Evolutionary conservation across 2,113 vertebrate genomes (phyloP).

Genomic region (Phaetusa simplex): DNA sequence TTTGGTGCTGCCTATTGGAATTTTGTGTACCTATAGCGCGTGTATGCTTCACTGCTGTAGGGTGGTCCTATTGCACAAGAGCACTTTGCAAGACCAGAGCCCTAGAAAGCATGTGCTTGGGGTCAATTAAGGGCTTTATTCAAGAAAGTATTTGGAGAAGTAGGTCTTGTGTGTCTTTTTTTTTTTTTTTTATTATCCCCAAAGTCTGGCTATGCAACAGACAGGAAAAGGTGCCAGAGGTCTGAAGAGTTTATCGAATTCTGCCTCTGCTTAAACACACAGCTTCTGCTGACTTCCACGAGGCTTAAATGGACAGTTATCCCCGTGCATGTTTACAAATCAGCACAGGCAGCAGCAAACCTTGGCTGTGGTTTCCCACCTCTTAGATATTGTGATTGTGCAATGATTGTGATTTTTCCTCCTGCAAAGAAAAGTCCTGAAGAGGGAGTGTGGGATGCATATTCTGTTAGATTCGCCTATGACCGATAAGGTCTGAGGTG

Average conservation of each 20-base stretch:
- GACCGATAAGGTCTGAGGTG: not conserved
- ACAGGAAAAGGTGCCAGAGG: not conserved
- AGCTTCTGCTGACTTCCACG: not conserved
- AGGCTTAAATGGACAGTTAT: not conserved
- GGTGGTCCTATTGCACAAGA: not conserved
- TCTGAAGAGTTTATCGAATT: not conserved
- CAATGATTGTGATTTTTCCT: not conserved
- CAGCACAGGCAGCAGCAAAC: not conserved
- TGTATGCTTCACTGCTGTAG: not conserved
- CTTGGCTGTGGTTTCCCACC: not conserved
- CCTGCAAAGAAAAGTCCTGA: not conserved
- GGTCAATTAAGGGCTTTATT: not conserved
- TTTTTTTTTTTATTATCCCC: not conserved
- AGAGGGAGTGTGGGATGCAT: not conserved
- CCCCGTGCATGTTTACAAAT: not conserved
- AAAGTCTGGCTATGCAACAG: fast-evolving
- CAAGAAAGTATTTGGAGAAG: not conserved
- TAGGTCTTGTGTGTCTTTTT: not conserved
- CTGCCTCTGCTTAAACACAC: not conserved
- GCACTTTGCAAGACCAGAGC: not conserved
- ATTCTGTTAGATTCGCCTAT: not conserved
- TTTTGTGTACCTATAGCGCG: fast-evolving
- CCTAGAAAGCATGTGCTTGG: not conserved
- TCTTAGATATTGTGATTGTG: not conserved
- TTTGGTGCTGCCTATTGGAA: not conserved